Conservation (phyloP, 1,140 invertebrate genomes). For the Metaphire vulgaris region DNA sequence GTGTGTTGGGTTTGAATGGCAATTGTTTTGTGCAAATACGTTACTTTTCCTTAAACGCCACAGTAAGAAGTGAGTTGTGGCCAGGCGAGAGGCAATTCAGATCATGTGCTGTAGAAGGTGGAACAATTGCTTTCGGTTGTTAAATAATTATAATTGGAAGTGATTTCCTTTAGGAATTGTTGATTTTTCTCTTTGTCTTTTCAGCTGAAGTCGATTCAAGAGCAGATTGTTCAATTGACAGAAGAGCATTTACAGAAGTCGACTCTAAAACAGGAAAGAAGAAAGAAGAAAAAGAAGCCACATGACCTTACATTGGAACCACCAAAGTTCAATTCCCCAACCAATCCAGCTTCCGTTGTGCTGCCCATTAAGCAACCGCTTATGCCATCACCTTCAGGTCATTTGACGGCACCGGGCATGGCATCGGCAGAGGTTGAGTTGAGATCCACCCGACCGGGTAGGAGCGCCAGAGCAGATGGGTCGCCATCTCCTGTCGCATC, state of each 20-base stretch:
- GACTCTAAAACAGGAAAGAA: slow-evolving; percentile 21
- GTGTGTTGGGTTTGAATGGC: no score
- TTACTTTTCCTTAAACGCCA: no score
- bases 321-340: not conserved
- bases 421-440: not conserved
- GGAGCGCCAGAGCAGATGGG: not conserved
- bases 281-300: slow-evolving; percentile 48
- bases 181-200: no score
- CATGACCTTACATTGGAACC: slow-evolving; percentile 31
- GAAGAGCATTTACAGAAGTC: slow-evolving; percentile 42
- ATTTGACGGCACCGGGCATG: not conserved
- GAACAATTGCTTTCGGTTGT: no score
- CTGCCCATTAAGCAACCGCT: not conserved
- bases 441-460: not conserved
- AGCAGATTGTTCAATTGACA: slow-evolving; percentile 47
- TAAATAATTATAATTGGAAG: slow-evolving; percentile 9
- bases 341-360: not conserved
- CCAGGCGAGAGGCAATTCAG: no score
- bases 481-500: not conserved
- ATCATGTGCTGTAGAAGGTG: no score
- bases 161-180: slow-evolving; percentile 14
- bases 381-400: not conserved
- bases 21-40: no score
- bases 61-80: no score
- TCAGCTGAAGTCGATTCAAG: slow-evolving; percentile 48